Percentiles rank a stretch among this genome's conserved stretches.
Conservation (phyloP, 2,888 invertebrate genomes). For the Notodonta ziczac region DNA sequence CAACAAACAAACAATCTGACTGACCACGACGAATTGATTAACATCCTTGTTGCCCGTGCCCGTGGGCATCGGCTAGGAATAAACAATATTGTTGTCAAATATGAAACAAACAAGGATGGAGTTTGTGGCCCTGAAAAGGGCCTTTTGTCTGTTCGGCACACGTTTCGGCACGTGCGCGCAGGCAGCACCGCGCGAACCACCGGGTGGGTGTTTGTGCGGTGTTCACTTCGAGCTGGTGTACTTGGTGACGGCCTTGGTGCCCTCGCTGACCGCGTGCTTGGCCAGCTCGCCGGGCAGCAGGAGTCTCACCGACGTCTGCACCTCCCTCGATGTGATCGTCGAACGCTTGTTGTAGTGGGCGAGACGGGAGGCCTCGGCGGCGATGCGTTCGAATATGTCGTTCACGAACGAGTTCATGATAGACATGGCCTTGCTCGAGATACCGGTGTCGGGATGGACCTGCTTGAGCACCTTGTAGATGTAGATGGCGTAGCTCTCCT, state of each 20-base stretch:
- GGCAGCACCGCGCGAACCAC: neutral
- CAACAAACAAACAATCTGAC: too few species aligned
- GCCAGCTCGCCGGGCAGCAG: constrained; percentile 63
- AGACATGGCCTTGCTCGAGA: constrained; percentile 76
- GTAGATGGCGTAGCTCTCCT: constrained; percentile 84
- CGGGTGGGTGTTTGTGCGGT: too few species aligned
- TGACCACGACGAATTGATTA: too few species aligned
- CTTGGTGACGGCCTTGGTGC: too few species aligned
- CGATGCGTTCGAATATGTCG: constrained; percentile 89
- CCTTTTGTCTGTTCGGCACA: constrained; percentile 16
- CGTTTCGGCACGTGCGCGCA: neutral
- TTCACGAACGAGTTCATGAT: constrained; percentile 85
- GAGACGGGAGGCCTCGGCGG: constrained; percentile 85
- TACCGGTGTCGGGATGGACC: constrained; percentile 62
- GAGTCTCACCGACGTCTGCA: constrained; percentile 86
- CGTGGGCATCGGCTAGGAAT: too few species aligned
- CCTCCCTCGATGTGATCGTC: constrained; percentile 67
- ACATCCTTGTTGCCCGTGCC: too few species aligned
- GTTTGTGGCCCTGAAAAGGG: constrained; percentile 38
- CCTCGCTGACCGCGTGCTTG: too few species aligned
- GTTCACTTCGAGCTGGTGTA: too few species aligned
- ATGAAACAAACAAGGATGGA: neutral
- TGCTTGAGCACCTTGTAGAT: constrained; percentile 86
- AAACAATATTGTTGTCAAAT: neutral
- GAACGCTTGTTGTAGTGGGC: constrained; percentile 76